These are phyloP conservation scores for Epicampocera succincta DNA, from an alignment of 2,888 invertebrate species.

Conservation along the genomic window DNA sequence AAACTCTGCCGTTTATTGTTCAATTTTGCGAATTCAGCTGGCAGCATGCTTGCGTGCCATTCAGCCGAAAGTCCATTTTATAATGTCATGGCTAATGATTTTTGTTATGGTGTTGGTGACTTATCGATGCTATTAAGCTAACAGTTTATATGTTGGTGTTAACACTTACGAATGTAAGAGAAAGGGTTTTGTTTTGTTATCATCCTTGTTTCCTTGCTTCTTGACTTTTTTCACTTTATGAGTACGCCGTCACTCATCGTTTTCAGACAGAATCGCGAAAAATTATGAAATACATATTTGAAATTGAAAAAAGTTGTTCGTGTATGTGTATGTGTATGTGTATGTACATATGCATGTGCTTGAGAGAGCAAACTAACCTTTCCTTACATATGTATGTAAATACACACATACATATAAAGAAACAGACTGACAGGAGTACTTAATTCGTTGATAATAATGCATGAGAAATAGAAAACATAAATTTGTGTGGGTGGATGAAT, in stretches of 20 bases:
- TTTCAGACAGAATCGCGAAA: slow-evolving; percentile 24
- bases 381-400: too few relatives aligned
- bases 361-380: slow-evolving; percentile 25
- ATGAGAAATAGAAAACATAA: neutral
- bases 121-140: slow-evolving; percentile 59
- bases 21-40: slow-evolving; percentile 50
- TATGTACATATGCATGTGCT: too few relatives aligned
- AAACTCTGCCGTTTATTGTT: slow-evolving; percentile 73
- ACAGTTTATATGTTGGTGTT: slow-evolving; percentile 32
- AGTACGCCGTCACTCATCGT: slow-evolving; percentile 16
- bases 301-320: slow-evolving; percentile 18
- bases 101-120: slow-evolving; percentile 42
- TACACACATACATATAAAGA: too few relatives aligned
- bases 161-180: slow-evolving; percentile 3
- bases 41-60: slow-evolving; percentile 22
- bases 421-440: slow-evolving; percentile 36
- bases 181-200: slow-evolving; percentile 53
- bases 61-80: slow-evolving; percentile 53
- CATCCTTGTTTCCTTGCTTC: slow-evolving; percentile 21
- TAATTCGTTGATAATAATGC: slow-evolving; percentile 29
- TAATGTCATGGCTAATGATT: slow-evolving; percentile 43
- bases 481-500: slow-evolving; percentile 29
- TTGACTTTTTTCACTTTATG: slow-evolving; percentile 39
- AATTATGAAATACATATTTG: slow-evolving; percentile 21
- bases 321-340: too few relatives aligned